Evolutionary conservation across 2,113 vertebrate genomes (phyloP), one percentile per base, ranked within the genome.

Genomic region (Corythornis vintsioides): DNA sequence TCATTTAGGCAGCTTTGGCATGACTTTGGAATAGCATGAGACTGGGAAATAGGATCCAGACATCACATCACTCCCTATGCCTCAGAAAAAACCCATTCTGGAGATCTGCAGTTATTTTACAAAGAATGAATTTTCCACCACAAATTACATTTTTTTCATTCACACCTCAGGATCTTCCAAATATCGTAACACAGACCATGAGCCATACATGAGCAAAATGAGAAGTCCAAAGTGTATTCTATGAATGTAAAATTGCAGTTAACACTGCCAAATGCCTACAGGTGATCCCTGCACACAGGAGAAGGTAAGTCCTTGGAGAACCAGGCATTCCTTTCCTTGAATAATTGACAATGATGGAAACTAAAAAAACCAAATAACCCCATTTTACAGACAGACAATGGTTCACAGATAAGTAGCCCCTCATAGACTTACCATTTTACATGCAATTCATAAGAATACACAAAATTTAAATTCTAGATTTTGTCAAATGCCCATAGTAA

Each of bases 1-100:
- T 86, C 43, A 90, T 94, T 94, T 77, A 89, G 77, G 56, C 65
- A 92, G n/a, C 33, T 89, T 90, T 89, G 53, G 40, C 45, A 69
- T 45, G n/a, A 84, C 65, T 88, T 86, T 84, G 57, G 74, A 92
- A 61, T 82, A 89, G 13, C 20, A 19, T 74, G 76, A 86, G 70
- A 64, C 33, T 86, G 56, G 28, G 28, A 92, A 81, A 75, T 26
- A 75, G 14, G 35, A 75, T 79, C 26, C 45, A 84, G 35, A 72
- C 45, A 86, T 47, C 40, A 26, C 9, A 71, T 48, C 57, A 43
- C 17, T 8, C 6, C 56, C 53, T 40, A 16, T 48, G 35, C 4
- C 53, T 83, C 5, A 33, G 71, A 82, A 72, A 72, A 50, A 42
- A 10, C 10, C 16, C 1, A 1, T 63, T 74, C 18, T 26, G 15